Conservation (phyloP, 2,888 invertebrate species). For the Brassicogethes aeneus region DNA sequence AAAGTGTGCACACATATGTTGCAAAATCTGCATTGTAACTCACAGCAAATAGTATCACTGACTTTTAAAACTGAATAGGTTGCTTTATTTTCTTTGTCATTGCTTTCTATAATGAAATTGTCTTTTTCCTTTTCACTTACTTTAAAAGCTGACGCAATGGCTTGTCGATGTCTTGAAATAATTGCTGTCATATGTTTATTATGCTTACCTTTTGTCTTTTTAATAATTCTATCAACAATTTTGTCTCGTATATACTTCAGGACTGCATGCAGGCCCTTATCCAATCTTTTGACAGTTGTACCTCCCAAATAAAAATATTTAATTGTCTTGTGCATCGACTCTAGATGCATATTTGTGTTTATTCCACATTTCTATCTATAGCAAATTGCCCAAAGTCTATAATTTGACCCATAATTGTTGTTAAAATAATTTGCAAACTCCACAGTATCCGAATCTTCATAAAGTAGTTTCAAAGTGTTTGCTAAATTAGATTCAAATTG, state of each 20-base stretch:
- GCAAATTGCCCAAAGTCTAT: slow-evolving; percentile 1
- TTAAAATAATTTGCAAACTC: no score
- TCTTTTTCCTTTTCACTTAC: no score
- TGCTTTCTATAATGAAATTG: neutral
- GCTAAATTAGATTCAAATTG: neutral
- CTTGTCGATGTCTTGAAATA: neutral
- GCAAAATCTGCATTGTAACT: neutral
- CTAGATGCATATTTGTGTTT: no score
- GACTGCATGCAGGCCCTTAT: slow-evolving; percentile 1
- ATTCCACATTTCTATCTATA: slow-evolving; percentile 1
- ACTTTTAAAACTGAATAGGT: neutral
- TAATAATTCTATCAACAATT: neutral
- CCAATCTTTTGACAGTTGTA: neutral
- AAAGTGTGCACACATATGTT: neutral
- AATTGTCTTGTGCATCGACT: neutral
- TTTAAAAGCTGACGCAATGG: neutral
- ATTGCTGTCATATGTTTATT: neutral
- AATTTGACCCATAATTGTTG: neutral
- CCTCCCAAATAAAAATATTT: neutral
- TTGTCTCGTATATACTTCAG: neutral
- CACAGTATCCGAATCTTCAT: neutral
- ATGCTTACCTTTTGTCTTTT: slow-evolving; percentile 1
- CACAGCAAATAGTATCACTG: neutral
- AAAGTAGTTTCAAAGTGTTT: neutral
- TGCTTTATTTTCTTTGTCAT: neutral